These are phyloP conservation scores for Mormyrus hasselquistii DNA, from an alignment of 2,797 vertebrate species.

Conservation along the genomic window DNA sequence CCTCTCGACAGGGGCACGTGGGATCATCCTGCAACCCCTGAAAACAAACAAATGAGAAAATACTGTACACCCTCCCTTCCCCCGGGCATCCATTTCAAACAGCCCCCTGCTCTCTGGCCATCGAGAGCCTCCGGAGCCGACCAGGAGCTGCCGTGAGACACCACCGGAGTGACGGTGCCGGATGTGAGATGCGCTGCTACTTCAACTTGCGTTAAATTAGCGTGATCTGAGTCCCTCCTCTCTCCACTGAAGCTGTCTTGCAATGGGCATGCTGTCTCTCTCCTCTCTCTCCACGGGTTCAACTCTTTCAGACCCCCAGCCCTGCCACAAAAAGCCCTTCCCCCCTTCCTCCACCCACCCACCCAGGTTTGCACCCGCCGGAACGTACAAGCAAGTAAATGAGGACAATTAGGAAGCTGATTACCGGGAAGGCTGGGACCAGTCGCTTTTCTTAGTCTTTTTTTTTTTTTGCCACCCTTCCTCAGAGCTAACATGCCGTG, in stretches of 20 bases:
- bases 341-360: neutral
- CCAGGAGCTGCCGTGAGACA: neutral
- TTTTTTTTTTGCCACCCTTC: neutral
- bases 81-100: neutral
- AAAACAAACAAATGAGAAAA: conserved; percentile 22
- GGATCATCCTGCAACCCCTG: too few relatives aligned
- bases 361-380: neutral
- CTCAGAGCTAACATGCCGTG: neutral
- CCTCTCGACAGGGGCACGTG: neutral
- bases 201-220: conserved; percentile 48
- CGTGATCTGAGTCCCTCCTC: conserved; percentile 31
- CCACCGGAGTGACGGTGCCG: conserved; percentile 39
- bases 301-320: conserved; percentile 29
- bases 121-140: neutral
- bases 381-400: conserved; percentile 42
- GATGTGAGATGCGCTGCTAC: conserved; percentile 46
- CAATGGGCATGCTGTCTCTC: conserved; percentile 28
- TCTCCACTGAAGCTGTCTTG: conserved; percentile 18
- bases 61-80: neutral
- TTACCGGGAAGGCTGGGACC: neutral
- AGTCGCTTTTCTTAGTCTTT: neutral
- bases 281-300: conserved; percentile 23
- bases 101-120: neutral
- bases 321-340: conserved; percentile 3
- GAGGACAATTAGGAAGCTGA: conserved; percentile 39